phyloP scores from a whole-genome alignment of 92 coral and sea anemone species.

The Heteractis magnifica region DNA sequence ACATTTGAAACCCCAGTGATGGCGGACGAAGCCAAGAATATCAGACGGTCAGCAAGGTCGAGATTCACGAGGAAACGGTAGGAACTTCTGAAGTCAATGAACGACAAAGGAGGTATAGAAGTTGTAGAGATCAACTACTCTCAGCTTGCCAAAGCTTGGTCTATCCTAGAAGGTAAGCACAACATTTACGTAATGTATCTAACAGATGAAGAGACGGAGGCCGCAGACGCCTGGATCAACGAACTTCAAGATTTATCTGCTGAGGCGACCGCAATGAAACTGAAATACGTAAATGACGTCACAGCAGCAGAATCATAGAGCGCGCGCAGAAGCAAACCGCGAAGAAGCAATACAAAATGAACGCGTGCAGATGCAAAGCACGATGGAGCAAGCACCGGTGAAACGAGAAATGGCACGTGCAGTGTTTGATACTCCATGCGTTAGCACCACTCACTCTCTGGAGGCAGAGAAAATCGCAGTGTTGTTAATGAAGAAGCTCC shows the following conservation, averaged over 20 bases:
- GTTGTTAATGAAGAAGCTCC: conserved; percentile 25
- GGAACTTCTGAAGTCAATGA: too few species aligned
- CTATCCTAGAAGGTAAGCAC: conserved; percentile 45
- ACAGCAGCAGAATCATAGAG: conserved; percentile 19
- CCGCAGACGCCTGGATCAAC: not conserved
- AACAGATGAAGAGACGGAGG: conserved; percentile 28
- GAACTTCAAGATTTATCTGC: not conserved
- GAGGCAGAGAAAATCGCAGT: conserved; percentile 16
- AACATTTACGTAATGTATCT: conserved; percentile 40
- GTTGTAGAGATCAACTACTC: conserved; percentile 17
- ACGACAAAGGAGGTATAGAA: not conserved
- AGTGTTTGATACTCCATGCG: conserved; percentile 21
- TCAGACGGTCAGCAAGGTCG: too few species aligned
- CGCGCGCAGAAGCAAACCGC: conserved; percentile 27
- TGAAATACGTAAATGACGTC: conserved; percentile 13
- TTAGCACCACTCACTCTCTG: conserved; percentile 18
- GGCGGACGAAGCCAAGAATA: too few species aligned
- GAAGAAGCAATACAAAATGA: conserved; percentile 19
- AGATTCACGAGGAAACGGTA: too few species aligned
- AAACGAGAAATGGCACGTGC: conserved; percentile 9
- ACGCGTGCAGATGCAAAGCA: conserved; percentile 13
- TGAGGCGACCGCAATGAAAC: not conserved
- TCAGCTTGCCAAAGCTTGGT: conserved; percentile 45
- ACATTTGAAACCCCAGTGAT: too few species aligned
- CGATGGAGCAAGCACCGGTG: conserved; percentile 3